Percentiles rank a stretch among this genome's conserved stretches.
These are phyloP conservation scores for Phyllotreta cruciferae DNA, from an alignment of 2,888 invertebrate species.

Conservation along the genomic window DNA sequence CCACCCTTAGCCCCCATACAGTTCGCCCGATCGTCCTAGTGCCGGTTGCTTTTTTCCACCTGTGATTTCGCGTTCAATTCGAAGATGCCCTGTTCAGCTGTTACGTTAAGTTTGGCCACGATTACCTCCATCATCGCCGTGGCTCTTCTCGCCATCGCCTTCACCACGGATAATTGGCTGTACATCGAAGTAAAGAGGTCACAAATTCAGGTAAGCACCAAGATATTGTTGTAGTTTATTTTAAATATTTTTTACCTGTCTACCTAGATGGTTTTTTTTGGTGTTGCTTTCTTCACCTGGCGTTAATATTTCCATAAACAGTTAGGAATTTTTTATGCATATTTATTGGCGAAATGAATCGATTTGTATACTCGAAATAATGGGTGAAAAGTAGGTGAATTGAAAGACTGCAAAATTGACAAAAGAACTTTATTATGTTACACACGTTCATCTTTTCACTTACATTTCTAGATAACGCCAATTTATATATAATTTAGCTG, in stretches of 20 bases:
- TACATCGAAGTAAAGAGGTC: slow-evolving; percentile 90
- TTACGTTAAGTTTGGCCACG: slow-evolving; percentile 93
- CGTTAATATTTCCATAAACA: slow-evolving; percentile 15
- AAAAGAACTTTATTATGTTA: too few relatives aligned
- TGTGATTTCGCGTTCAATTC: slow-evolving; percentile 33
- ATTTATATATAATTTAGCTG: too few relatives aligned
- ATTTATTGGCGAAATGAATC: too few relatives aligned
- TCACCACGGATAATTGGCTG: slow-evolving; percentile 97
- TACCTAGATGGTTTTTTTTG: not conserved
- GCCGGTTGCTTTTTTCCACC: slow-evolving; percentile 33
- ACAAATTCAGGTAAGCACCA: slow-evolving; percentile 78
- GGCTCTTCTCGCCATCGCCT: slow-evolving; percentile 90
- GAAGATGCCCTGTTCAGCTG: slow-evolving; percentile 90
- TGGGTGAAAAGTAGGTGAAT: too few relatives aligned
- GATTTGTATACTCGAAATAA: too few relatives aligned
- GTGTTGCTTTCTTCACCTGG: slow-evolving; percentile 8
- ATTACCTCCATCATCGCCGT: slow-evolving; percentile 95
- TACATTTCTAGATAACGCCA: too few relatives aligned
- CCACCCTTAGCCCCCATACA: slow-evolving; percentile 34
- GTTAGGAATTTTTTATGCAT: too few relatives aligned
- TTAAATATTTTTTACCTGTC: too few relatives aligned
- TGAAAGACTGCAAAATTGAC: too few relatives aligned
- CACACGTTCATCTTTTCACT: too few relatives aligned
- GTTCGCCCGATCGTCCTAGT: slow-evolving; percentile 29
- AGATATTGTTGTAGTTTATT: not conserved